A percentile compares a stretch with the other conserved stretches of the same genome.
These are phyloP conservation scores for Pontoporia blainvillei DNA, from an alignment of 2,113 vertebrate genomes.

Conservation along the genomic window DNA sequence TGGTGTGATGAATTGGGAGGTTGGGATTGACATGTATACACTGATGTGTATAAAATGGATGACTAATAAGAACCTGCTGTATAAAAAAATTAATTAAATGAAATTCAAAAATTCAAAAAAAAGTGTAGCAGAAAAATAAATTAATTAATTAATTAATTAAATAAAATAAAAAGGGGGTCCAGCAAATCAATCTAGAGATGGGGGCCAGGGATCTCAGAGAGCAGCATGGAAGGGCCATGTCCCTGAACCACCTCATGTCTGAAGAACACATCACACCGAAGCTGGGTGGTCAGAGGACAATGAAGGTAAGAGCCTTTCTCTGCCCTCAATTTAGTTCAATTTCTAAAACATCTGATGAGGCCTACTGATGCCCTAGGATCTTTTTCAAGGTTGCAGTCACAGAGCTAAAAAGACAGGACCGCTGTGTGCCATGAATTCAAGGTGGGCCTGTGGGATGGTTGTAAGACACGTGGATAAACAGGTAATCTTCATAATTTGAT, in stretches of 20 bases:
- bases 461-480: not conserved
- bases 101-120: too few relatives aligned
- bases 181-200: not conserved
- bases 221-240: accelerated
- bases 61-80: too few relatives aligned
- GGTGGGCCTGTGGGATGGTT: not conserved
- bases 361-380: not conserved
- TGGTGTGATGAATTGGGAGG: too few relatives aligned
- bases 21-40: too few relatives aligned
- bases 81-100: too few relatives aligned
- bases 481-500: not conserved
- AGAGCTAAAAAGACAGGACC: not conserved
- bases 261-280: not conserved
- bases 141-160: too few relatives aligned
- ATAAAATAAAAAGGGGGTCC: not conserved
- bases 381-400: not conserved
- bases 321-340: not conserved
- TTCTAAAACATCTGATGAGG: not conserved
- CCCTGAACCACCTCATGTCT: not conserved
- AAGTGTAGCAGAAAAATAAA: too few relatives aligned
- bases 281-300: not conserved
- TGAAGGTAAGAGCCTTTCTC: not conserved
- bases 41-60: too few relatives aligned
- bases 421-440: not conserved
- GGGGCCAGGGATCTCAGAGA: not conserved